These are phyloP conservation scores for Lepidotrigona ventralis DNA, from an alignment of 1,140 invertebrate genomes.

Conservation along the genomic window DNA sequence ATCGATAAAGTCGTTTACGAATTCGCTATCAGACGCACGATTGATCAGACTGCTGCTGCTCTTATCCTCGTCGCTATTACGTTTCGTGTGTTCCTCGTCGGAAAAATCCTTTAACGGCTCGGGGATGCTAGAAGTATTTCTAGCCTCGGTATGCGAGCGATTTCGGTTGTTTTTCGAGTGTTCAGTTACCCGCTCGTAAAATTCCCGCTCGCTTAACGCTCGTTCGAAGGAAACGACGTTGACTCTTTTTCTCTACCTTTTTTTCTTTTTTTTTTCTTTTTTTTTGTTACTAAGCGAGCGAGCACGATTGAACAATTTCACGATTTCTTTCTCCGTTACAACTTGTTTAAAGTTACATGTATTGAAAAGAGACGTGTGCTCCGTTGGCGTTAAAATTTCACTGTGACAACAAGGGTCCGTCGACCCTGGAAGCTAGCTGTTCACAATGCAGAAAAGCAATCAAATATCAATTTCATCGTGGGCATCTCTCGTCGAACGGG, in stretches of 20 bases:
- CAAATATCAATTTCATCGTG: slow-evolving; percentile 34
- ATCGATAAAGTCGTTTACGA: neutral
- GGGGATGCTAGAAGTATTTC: neutral
- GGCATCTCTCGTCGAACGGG: slow-evolving; percentile 1
- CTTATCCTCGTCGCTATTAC: neutral
- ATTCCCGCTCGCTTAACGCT: neutral
- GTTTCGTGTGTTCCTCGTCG: neutral
- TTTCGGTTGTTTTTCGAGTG: neutral
- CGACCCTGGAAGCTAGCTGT: neutral
- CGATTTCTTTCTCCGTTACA: neutral
- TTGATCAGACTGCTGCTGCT: neutral
- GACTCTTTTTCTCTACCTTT: too few species aligned
- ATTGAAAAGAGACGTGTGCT: neutral
- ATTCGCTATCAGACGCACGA: neutral
- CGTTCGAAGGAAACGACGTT: neutral
- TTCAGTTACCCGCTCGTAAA: slow-evolving; percentile 17
- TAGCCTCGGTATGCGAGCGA: neutral
- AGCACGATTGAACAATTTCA: neutral
- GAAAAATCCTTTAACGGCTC: neutral
- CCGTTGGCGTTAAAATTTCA: neutral
- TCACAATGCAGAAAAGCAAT: slow-evolving; percentile 35
- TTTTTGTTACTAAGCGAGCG: neutral
- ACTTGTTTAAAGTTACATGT: too few species aligned
- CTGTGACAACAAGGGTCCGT: too few species aligned
- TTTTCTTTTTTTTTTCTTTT: too few species aligned